Base-by-base conservation (phyloP, 2,888 invertebrate genomes). In the Agrochola litura region DNA sequence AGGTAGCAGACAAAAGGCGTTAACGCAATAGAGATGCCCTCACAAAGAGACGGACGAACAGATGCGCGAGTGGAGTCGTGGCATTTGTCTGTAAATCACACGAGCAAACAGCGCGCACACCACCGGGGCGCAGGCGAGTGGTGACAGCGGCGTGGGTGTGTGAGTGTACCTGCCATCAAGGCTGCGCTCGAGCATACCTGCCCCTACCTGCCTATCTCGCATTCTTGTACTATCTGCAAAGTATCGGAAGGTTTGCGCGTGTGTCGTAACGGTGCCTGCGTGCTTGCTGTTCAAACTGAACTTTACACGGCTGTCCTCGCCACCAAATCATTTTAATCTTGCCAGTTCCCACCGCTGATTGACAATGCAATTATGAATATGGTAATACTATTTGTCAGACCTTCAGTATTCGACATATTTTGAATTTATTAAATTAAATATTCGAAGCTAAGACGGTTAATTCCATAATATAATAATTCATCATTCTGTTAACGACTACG, bases 81-180 rank as follows among this genome's bases (percentile, higher is more conserved):
- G 94, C 92, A 92, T 96, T 95, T 96, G 95, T 93, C 94, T 95
- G 96, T 96, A 92, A 96, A 96, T 96, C 95, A 96, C 91, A 94
- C 92, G 92, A 89, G 91, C 94, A 96, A 96, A 96, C 93, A 96
- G 89, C 91, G 89, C 92, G 90, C 93, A 92, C 93, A 93, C 91
- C 77, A 81, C 80, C 81, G 77, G 75, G 78, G 65, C 73, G 46
- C 56, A 49, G 76, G 78, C 82, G 77, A 78, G 86, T 84, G 86
- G 80, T 66, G 79, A 88, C 85, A 83, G 82, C 68, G 54, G 76
- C 76, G 83, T 84, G 76, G 66, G 75, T 89, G 89, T 90, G 90
- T 91, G 90, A 80, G 91, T 90, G 89, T 89, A 89, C 90, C 90
- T 90, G 89, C 88, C 83, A 86, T 85, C 90, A 91, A 92, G 92